These are phyloP conservation scores for Malurus elegans DNA, from an alignment of 2,113 vertebrate species.

Conservation along the genomic window DNA sequence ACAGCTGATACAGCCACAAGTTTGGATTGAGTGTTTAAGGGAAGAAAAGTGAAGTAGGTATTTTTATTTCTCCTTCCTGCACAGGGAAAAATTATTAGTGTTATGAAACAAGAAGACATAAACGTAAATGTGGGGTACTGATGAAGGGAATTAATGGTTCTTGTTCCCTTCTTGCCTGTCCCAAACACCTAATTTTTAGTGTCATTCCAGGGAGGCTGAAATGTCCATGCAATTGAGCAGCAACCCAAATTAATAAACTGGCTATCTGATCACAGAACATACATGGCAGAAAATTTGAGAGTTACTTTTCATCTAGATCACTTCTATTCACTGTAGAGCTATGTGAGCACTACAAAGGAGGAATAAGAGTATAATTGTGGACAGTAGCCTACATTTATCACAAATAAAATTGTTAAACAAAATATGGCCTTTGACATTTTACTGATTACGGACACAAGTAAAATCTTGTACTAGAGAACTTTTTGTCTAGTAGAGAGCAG, in stretches of 20 bases:
- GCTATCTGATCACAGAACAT: not conserved
- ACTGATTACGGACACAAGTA: not conserved
- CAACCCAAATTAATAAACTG: not conserved
- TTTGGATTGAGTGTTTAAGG: not conserved
- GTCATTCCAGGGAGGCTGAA: not conserved
- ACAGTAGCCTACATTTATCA: not conserved
- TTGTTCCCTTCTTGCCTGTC: not conserved
- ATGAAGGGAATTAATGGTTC: not conserved
- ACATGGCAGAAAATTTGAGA: not conserved
- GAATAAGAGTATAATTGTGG: not conserved
- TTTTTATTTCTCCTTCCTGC: not conserved
- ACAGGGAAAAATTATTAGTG: not conserved
- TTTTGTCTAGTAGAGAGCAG: not conserved
- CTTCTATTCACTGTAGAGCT: not conserved
- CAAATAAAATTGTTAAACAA: not conserved
- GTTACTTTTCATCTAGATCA: not conserved
- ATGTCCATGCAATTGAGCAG: not conserved
- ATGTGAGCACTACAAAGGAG: not conserved
- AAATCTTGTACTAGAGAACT: not conserved
- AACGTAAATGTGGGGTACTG: not conserved
- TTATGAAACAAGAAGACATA: not conserved
- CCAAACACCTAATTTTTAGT: not conserved
- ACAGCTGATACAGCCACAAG: not conserved
- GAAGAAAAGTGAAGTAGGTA: not conserved
- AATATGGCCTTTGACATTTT: not conserved